Evolutionary conservation across 2,113 vertebrate genomes (phyloP).

Genomic region (Lagopus leucura): DNA sequence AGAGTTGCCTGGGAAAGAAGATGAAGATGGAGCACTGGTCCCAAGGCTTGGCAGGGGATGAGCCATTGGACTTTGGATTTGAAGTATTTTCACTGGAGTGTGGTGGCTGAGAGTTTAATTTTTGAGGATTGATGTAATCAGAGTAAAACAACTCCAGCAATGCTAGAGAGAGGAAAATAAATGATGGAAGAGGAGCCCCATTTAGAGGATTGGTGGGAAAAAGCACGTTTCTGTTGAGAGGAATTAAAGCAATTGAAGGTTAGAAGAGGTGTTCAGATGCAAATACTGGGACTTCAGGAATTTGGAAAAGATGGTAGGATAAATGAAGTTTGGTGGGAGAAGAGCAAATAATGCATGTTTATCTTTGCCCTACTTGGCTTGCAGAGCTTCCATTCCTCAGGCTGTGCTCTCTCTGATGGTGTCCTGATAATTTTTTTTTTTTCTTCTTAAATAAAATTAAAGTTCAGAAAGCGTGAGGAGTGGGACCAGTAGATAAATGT

Average conservation of each 20-base stretch:
- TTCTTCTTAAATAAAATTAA: neutral
- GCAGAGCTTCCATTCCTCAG: neutral
- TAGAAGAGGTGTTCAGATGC: neutral
- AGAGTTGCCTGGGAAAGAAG: neutral
- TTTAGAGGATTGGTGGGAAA: neutral
- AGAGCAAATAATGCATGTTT: neutral
- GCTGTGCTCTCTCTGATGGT: neutral
- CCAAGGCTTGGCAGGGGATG: neutral
- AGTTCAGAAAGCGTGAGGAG: neutral
- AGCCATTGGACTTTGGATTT: neutral
- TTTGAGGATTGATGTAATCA: neutral
- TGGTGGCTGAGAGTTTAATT: neutral
- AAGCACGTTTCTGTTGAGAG: neutral
- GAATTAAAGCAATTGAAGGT: neutral
- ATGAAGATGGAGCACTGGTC: neutral
- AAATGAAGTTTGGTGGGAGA: neutral
- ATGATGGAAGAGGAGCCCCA: neutral
- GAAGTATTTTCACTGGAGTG: neutral
- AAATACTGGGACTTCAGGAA: rapidly evolving
- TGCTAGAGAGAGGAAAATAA: neutral
- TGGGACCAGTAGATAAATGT: neutral
- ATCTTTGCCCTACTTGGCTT: neutral
- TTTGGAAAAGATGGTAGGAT: neutral
- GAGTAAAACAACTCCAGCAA: neutral
- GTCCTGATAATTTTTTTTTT: neutral